Evolutionary conservation across 2,888 invertebrate species (phyloP).

Genomic region (Apotomis capreana): DNA sequence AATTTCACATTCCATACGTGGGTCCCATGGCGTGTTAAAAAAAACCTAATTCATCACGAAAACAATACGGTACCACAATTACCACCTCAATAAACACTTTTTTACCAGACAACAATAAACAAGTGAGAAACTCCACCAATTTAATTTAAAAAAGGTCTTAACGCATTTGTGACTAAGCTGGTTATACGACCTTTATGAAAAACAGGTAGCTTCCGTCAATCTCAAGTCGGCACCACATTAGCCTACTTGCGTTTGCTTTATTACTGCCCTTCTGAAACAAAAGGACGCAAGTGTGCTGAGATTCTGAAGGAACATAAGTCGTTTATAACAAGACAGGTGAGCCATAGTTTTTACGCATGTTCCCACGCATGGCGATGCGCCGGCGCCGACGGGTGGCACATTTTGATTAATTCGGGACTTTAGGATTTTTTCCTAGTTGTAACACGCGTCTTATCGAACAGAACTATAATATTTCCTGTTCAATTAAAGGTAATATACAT

Average conservation of each 20-base stretch:
- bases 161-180: neutral
- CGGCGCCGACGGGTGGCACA: conserved; percentile 2
- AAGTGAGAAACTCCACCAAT: neutral
- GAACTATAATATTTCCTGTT: no score
- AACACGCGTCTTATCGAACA: neutral
- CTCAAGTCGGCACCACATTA: conserved; percentile 2
- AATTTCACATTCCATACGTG: neutral
- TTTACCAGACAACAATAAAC: conserved; percentile 11
- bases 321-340: neutral
- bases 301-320: neutral
- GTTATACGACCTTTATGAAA: neutral
- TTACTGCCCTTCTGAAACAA: neutral
- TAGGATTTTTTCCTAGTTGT: neutral
- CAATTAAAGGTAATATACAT: no score
- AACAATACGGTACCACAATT: conserved; percentile 28
- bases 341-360: conserved; percentile 7
- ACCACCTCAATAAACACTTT: conserved; percentile 14
- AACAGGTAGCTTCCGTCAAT: neutral
- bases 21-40: conserved; percentile 21
- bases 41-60: conserved; percentile 13
- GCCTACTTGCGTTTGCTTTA: conserved; percentile 9
- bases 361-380: conserved; percentile 9
- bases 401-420: conserved; percentile 2
- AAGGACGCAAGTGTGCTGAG: neutral
- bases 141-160: neutral